phyloP scores from a whole-genome alignment of 64 coral and sea anemone species.

The Cladopsammia gracilis region DNA sequence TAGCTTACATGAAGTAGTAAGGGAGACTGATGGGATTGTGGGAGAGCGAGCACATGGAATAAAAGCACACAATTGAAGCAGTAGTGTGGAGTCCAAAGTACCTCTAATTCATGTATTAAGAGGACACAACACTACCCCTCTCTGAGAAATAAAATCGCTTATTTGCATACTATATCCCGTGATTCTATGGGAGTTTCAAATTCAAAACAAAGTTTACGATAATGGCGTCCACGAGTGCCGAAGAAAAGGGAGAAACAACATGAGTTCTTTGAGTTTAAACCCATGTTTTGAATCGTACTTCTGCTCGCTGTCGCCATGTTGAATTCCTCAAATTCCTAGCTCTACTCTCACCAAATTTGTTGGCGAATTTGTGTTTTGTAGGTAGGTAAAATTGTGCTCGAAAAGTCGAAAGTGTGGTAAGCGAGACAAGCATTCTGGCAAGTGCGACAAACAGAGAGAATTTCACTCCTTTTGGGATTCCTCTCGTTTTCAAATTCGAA shows the following conservation, averaged over 20 bases:
- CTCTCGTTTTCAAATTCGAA: background rate
- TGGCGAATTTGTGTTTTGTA: background rate
- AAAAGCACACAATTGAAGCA: too few species aligned
- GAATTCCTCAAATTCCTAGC: background rate
- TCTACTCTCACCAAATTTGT: background rate
- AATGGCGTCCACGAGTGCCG: background rate
- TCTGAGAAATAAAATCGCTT: background rate
- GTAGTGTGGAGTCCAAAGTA: too few species aligned
- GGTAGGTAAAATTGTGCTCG: background rate
- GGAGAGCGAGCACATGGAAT: too few species aligned
- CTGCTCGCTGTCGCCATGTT: background rate
- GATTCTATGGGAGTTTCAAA: background rate
- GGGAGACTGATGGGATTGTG: too few species aligned
- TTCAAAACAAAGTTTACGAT: constrained; percentile 1
- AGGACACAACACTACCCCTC: too few species aligned
- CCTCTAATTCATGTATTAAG: too few species aligned
- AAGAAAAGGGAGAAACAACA: background rate
- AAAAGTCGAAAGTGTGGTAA: background rate
- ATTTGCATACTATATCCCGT: background rate
- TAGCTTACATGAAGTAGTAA: too few species aligned
- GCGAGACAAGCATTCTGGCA: background rate
- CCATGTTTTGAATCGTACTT: background rate
- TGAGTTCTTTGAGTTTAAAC: background rate
- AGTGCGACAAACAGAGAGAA: background rate
- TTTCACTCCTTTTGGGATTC: background rate